These are phyloP conservation scores for Montipora foliosa DNA, from an alignment of 64 coral and sea anemone genomes.

Conservation along the genomic window DNA sequence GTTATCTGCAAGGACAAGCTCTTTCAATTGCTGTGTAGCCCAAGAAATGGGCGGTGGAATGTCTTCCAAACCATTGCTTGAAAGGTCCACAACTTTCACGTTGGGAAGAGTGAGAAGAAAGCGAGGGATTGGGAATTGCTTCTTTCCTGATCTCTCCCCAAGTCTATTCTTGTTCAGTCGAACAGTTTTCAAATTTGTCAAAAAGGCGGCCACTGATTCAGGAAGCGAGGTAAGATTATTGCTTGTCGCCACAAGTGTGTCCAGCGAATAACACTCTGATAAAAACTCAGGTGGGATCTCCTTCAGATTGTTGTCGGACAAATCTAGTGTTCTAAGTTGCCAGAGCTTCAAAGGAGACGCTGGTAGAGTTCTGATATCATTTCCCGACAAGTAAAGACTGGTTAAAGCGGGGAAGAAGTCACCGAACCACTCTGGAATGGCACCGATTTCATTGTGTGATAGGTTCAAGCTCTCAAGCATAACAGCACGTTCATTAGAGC, in stretches of 20 bases:
- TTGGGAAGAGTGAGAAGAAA: constrained; percentile 85
- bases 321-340: constrained; percentile 70
- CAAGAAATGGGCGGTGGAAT: constrained; percentile 78
- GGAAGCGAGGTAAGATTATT: constrained; percentile 76
- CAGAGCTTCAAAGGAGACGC: constrained; percentile 53
- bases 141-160: constrained; percentile 49
- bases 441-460: constrained; percentile 64
- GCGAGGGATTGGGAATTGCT: constrained; percentile 71
- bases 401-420: constrained; percentile 75
- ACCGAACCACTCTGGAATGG: constrained; percentile 77
- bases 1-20: constrained; percentile 83
- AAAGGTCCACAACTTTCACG: constrained; percentile 84
- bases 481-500: not conserved
- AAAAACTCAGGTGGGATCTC: constrained; percentile 72
- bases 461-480: constrained; percentile 73
- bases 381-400: constrained; percentile 64
- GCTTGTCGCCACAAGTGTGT: constrained; percentile 73
- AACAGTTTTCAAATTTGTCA: constrained; percentile 76
- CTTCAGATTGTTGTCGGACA: constrained; percentile 79
- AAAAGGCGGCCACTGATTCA: constrained; percentile 25
- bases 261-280: constrained; percentile 50
- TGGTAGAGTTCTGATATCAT: constrained; percentile 68
- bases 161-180: constrained; percentile 83
- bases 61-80: constrained; percentile 69
- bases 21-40: constrained; percentile 87